Conservation (phyloP, 2,113 vertebrate genomes). For the Tachysurus fulvidraco region DNA sequence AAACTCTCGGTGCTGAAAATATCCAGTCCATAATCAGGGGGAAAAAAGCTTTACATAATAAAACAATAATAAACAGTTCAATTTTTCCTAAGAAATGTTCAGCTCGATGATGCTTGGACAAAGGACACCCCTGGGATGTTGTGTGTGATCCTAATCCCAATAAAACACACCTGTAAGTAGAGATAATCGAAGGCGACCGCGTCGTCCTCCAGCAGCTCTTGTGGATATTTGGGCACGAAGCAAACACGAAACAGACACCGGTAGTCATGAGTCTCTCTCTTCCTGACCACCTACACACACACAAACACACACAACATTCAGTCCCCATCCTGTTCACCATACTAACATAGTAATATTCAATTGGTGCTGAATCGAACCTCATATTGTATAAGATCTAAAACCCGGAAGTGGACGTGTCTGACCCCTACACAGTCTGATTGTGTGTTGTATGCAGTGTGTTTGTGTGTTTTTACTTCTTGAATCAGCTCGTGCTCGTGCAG, state of each 20-base stretch:
- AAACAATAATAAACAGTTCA: background rate
- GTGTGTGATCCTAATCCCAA: background rate
- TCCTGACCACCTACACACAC: conserved; percentile 83
- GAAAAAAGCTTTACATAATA: background rate
- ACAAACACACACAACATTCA: conserved; percentile 1
- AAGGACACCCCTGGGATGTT: no score
- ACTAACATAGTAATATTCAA: background rate
- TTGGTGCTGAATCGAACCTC: background rate
- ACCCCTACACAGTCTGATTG: background rate
- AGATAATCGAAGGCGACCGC: conserved; percentile 91
- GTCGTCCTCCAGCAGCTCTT: conserved; percentile 85
- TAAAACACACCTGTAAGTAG: conserved; percentile 84
- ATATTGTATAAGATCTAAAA: background rate
- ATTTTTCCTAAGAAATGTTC: background rate
- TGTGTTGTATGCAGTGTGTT: background rate
- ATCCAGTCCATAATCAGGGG: background rate
- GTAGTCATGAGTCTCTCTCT: conserved; percentile 84
- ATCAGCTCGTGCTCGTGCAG: conserved; percentile 91
- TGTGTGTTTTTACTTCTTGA: conserved; percentile 76
- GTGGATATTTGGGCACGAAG: conserved; percentile 84
- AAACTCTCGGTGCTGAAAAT: background rate
- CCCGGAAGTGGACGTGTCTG: background rate
- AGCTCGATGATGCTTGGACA: background rate
- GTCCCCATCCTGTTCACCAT: background rate
- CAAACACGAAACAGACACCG: conserved; percentile 94